A percentile compares a stretch with the other conserved stretches of the same genome.
Evolutionary conservation across 2,113 vertebrate genomes (phyloP).

Genomic region (Microtus montanus): DNA sequence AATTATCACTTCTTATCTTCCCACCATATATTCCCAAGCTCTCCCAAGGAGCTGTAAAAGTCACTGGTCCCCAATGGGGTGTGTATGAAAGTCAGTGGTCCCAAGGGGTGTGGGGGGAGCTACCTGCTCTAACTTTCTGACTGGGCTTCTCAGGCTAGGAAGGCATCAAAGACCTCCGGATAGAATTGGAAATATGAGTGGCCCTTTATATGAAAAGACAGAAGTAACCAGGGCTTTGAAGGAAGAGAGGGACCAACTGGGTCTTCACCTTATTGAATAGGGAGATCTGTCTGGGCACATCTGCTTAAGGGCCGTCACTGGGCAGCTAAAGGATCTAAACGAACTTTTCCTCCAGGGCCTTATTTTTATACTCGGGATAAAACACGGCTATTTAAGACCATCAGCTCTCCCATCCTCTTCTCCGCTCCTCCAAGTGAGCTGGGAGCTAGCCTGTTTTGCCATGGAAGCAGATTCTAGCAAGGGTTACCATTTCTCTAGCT

Average conservation of each 20-base stretch:
- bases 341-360: neutral
- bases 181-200: conserved; percentile 28
- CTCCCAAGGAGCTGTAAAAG: neutral
- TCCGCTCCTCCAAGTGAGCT: neutral
- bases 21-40: neutral
- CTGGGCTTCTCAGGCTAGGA: neutral
- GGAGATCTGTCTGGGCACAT: too few relatives aligned
- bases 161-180: neutral
- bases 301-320: neutral
- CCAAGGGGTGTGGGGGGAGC: neutral
- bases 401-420: neutral
- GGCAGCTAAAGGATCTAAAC: neutral
- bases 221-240: neutral
- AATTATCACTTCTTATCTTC: neutral
- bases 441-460: neutral
- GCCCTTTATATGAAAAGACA: neutral
- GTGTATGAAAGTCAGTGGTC: neutral
- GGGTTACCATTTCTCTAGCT: neutral
- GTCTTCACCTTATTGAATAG: neutral
- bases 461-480: neutral
- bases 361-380: neutral
- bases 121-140: neutral
- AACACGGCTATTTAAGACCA: accelerated
- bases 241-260: neutral
- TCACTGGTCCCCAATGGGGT: neutral